Evolutionary conservation across 2,888 invertebrate species (phyloP), one percentile per base, ranked within the genome.

Genomic region (Diplazon laetatorius): DNA sequence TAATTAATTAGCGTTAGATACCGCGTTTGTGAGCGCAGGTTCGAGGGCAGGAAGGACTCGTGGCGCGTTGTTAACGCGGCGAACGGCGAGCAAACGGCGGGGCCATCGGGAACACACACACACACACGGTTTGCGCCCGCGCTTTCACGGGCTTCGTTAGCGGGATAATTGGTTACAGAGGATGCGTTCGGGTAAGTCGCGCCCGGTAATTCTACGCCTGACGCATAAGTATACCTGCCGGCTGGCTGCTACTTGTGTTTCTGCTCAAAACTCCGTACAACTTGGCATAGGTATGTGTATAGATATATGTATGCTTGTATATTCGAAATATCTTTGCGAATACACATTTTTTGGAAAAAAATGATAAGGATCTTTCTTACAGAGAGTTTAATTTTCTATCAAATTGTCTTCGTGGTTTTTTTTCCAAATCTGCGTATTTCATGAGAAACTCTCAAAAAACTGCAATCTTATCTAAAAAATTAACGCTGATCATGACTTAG

Each of bases 111-210:
- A 66, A 42, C 69, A 60, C 48, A n/a, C n/a, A n/a, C n/a, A n/a
- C n/a, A 30, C 30, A 6, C 6, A 2, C 50, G 46, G 70, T 46
- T 62, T 50, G 60, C 75, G 71, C 68, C 42, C 70, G 74, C 50
- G 2, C 78, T 82, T 80, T 84, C 83, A 83, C 82, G 86, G 88
- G 86, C 86, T 90, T 90, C 90, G 90, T 89, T 90, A 90, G 90
- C 86, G 84, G 86, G 88, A 89, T 90, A 90, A 90, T 90, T 90
- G 89, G 90, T 90, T 89, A 90, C 89, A 89, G 89, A 89, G 89
- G 89, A 89, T 90, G 90, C 89, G 88, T 88, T 84, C 87, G 85
- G 87, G 86, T 87, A 87, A 88, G 87, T 88, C 86, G 87, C 87
- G 84, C 85, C 86, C 83, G 86, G 87, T 90, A 89, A 88, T 89